Evolutionary conservation across 2,113 vertebrate genomes (phyloP), one percentile per base, ranked within the genome.

Genomic region (Paradisaea rubra): DNA sequence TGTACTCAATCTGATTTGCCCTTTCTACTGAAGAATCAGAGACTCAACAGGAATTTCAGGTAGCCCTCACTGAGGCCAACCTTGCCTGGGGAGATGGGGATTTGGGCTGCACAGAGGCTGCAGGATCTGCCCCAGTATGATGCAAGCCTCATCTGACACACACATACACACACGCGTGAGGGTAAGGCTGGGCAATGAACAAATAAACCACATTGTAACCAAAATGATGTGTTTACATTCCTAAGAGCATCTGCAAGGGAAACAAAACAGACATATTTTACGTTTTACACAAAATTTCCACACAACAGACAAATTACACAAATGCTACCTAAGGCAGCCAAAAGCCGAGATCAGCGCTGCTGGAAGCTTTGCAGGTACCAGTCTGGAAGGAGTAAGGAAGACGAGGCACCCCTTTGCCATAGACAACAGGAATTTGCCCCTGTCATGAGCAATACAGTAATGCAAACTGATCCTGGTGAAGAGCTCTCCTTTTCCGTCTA

Each of bases 191-290:
- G 65, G 45, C 49, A 82, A 79, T 0, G 8, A 70, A 87, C 44
- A 93, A 90, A 96, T 80, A 91, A 95, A 91, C 88, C 93, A 63
- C 89, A 89, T 61, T 95, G 89, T 83, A 96, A 97, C 93, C 91
- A 81, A 96, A 96, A 94, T 78, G 70, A 95, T 74, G 86, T 96
- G 93, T 97, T 97, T 97, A 95, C 64, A 7, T 97, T 97, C 97
- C 86, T 95, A 81, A 91, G 47, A 94, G 64, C 86, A 95, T 86
- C 89, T 93, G 92, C 94, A 94, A 96, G 63, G 85, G 91, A 95
- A 94, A 95, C 71, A 95, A 92, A 96, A 61, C 71, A 86, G 89
- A 84, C 94, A 89, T 90, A 79, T 77, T 94, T 94, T 89, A 90
- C 4, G 3, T 83, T 95, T 96, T 83, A 92, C 86, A 76, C 56